These are phyloP conservation scores for Falco concolor DNA, from an alignment of 2,797 vertebrate genomes.

Conservation along the genomic window DNA sequence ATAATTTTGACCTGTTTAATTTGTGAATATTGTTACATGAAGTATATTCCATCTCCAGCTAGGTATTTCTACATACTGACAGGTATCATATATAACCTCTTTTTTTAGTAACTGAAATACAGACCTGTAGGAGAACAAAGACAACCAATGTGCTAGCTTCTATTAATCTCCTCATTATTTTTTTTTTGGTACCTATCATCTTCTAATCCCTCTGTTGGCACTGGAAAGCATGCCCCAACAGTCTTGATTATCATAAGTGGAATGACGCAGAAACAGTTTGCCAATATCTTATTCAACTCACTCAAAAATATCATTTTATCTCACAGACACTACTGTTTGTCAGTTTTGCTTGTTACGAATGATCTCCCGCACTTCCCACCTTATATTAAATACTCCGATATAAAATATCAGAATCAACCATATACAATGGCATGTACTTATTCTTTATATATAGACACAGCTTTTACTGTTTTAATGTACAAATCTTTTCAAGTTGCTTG, in stretches of 20 bases:
- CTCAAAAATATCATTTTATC: not conserved
- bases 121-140: not conserved
- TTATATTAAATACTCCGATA: too few relatives aligned
- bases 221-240: not conserved
- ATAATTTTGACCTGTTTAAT: not conserved
- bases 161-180: not conserved
- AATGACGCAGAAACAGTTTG: slow-evolving; percentile 10
- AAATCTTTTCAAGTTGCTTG: not conserved
- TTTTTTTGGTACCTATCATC: not conserved
- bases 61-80: not conserved
- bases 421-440: not conserved
- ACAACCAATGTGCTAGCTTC: not conserved
- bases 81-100: not conserved
- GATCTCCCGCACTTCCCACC: not conserved
- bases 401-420: not conserved
- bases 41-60: not conserved
- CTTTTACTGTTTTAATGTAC: not conserved
- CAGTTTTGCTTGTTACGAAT: not conserved
- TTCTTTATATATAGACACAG: not conserved
- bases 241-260: slow-evolving; percentile 16
- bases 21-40: not conserved
- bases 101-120: not conserved
- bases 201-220: slow-evolving; percentile 10
- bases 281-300: not conserved
- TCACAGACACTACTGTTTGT: not conserved